phyloP scores from a whole-genome alignment of 2,888 invertebrate genomes.

The Drosophila yooni region DNA sequence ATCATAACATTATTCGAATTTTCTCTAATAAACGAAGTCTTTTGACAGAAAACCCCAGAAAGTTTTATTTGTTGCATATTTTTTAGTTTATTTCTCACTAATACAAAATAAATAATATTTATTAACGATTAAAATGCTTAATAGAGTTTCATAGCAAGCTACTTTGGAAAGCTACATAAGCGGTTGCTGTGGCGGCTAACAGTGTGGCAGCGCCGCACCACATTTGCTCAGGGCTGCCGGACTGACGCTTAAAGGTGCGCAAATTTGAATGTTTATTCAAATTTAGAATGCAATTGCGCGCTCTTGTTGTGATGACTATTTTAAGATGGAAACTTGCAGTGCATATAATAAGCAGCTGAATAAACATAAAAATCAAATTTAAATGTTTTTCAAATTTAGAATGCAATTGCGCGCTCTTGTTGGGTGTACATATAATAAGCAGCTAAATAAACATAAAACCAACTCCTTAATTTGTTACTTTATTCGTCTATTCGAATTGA shows the following conservation, averaged over 20 bases:
- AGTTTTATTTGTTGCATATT: neutral
- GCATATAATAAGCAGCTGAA: neutral
- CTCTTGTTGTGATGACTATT: too few relatives aligned
- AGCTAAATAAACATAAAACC: neutral
- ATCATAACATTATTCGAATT: neutral
- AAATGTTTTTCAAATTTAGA: too few relatives aligned
- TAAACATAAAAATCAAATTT: neutral
- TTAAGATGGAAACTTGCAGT: neutral
- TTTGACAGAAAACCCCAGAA: neutral
- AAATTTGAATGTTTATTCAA: slow-evolving; percentile 1
- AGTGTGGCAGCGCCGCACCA: slow-evolving; percentile 12
- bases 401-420: too few relatives aligned
- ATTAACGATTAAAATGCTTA: neutral
- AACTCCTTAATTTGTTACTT: neutral
- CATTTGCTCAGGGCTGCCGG: slow-evolving; percentile 1
- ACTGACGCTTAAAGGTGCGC: neutral
- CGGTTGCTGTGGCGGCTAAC: slow-evolving; percentile 19
- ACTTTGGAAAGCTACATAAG: rapidly evolving
- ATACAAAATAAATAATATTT: neutral
- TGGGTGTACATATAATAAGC: too few relatives aligned
- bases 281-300: neutral
- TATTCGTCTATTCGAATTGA: neutral
- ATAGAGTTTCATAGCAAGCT: slow-evolving; percentile 9
- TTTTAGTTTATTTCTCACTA: neutral
- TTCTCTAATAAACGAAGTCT: neutral